A percentile compares a stretch with the other conserved stretches of the same genome.
These are phyloP conservation scores for Melanostoma mellinum DNA, from an alignment of 2,888 invertebrate species.

Conservation along the genomic window DNA sequence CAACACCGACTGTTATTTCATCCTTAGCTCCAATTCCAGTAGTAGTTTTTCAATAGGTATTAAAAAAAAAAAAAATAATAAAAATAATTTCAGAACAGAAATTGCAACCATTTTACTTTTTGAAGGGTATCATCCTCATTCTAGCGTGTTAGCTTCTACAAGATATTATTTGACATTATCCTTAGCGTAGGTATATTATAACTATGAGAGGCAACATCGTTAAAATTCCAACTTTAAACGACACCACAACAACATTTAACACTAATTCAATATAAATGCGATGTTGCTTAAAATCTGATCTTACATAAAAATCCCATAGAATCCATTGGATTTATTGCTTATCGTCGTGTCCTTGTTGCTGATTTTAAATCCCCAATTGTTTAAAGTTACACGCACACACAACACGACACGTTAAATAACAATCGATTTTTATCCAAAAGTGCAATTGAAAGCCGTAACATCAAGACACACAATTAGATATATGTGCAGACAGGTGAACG, in stretches of 20 bases:
- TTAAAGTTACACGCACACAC: slow-evolving; percentile 5
- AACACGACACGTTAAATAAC: slow-evolving; percentile 14
- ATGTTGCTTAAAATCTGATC: slow-evolving; percentile 44
- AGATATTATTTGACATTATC: no score
- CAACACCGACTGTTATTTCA: no score
- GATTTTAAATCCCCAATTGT: no score
- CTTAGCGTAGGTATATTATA: no score
- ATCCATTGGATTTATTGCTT: slow-evolving; percentile 37
- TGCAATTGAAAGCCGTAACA: slow-evolving; percentile 58
- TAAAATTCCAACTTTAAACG: slow-evolving; percentile 45
- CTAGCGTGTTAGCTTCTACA: no score
- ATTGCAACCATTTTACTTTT: no score
- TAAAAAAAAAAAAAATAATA: no score
- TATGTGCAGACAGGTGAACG: slow-evolving; percentile 65
- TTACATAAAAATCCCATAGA: slow-evolving; percentile 55
- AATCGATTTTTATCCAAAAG: slow-evolving; percentile 64
- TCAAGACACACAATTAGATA: not conserved
- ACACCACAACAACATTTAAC: slow-evolving; percentile 58
- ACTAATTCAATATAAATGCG: slow-evolving; percentile 6
- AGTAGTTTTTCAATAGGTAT: no score
- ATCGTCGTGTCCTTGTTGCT: not conserved
- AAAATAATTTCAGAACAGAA: no score
- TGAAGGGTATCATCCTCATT: no score
- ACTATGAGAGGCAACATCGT: not conserved
- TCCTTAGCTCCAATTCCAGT: no score